Base-by-base conservation (phyloP, 2,113 vertebrate genomes). In the Indicator indicator region DNA sequence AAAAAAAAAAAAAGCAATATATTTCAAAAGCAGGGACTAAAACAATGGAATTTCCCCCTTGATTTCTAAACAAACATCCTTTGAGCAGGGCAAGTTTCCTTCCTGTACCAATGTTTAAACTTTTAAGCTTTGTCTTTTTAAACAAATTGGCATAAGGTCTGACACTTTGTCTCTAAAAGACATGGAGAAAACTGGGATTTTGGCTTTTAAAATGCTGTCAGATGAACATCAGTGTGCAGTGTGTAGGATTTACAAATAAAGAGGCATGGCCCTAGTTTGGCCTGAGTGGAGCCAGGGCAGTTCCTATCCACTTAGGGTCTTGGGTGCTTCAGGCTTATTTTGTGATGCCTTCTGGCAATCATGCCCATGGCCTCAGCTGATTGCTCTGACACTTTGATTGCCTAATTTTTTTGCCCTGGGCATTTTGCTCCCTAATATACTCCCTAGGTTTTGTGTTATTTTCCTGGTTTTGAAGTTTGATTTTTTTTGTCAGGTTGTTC, bases 381-480 rank as follows among this genome's bases (percentile, higher is more conserved):
- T 81, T 83, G 52, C 42, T 77, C 77, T 81, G 72, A 23, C 11
- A 9, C 48, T 27, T 54, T 83, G 52, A 60, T 65, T 88, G 68
- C 70, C 68, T 76, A 12, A 74, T 90, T 93, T 95, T 95, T 90
- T 70, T 83, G 69, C 89, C 91, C 62, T 42, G 63, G 62, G 52
- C 30, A 3, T 77, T 69, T 71, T 69, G 7, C 42, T 91, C 67
- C 64, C 64, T 40, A 11, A 0, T 48, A 30, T 68, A 23, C 38
- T 60, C 38, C 19, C 7, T 58, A 38, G 26, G 30, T 92, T 86
- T 94, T 50, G 33, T 81, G 32, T 27, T 75, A 3, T 81, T 91
- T 86, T 91, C 44, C 73, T 84, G 8, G 63, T 84, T 92, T 83
- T 71, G 36, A 87, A 42, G 56, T 33, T 30, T 4, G 44, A 46